phyloP scores from a whole-genome alignment of 2,797 vertebrate species.

The Chelon labrosus region DNA sequence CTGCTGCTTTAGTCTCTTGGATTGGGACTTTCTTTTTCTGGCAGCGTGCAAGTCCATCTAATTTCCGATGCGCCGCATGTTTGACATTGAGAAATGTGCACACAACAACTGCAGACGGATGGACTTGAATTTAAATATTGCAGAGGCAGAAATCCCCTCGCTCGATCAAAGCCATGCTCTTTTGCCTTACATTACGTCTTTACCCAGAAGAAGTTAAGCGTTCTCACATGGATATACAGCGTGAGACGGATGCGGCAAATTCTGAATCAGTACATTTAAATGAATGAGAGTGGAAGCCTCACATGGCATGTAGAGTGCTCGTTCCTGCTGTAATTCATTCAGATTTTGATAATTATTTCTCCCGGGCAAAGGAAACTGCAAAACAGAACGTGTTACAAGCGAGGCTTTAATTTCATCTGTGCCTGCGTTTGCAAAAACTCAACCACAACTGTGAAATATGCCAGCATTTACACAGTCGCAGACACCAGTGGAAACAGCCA shows the following conservation, averaged over 20 bases:
- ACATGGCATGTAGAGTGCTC: conserved; percentile 13
- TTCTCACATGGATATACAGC: background rate
- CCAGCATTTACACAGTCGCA: conserved; percentile 16
- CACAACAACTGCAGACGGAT: no score
- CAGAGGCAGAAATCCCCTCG: no score
- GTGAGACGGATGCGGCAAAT: conserved; percentile 40
- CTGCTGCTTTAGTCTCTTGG: no score
- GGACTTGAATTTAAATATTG: no score
- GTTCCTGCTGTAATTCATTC: conserved; percentile 44
- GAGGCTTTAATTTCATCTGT: conserved; percentile 37
- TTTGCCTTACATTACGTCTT: background rate
- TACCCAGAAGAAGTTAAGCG: background rate
- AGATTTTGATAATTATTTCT: conserved; percentile 54
- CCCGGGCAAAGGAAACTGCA: conserved; percentile 37
- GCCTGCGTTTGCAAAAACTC: conserved; percentile 27
- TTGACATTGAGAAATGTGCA: conserved; percentile 17
- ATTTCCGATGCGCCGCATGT: no score
- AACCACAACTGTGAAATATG: conserved; percentile 31
- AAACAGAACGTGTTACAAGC: conserved; percentile 12
- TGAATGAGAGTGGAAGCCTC: conserved; percentile 41
- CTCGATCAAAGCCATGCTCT: background rate
- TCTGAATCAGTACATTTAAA: conserved; percentile 48
- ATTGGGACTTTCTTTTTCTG: background rate
- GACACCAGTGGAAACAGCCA: conserved; percentile 33
- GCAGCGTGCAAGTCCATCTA: background rate